A percentile compares a stretch with the other conserved stretches of the same genome.
Conservation (phyloP, 2,888 invertebrate species). For the Rhimphoctona megacephalus region DNA sequence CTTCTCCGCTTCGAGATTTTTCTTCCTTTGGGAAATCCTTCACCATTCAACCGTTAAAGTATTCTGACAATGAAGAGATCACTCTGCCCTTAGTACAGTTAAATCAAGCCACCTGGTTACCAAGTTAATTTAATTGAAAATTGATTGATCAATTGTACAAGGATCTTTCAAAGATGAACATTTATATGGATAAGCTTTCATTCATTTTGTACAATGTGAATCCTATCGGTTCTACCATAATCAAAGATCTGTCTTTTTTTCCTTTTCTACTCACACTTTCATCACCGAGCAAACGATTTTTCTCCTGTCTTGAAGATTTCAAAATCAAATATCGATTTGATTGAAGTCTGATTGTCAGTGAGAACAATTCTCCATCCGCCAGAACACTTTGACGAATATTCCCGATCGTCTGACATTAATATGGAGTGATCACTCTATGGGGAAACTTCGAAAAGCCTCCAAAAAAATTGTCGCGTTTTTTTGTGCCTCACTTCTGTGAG, state of each 20-base stretch:
- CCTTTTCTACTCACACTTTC: neutral
- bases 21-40: neutral
- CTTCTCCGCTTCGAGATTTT: neutral
- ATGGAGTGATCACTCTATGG: constrained; percentile 52
- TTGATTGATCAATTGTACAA: neutral
- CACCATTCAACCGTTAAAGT: neutral
- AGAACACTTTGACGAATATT: constrained; percentile 32
- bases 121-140: constrained; percentile 1
- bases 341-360: neutral
- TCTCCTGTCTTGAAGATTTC: neutral
- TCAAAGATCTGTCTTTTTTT: neutral
- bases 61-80: neutral
- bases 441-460: constrained; percentile 8
- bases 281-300: neutral
- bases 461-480: constrained; percentile 9
- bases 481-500: constrained; percentile 21
- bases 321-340: constrained; percentile 10
- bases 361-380: neutral
- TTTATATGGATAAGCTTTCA: neutral
- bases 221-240: neutral
- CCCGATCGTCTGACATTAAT: constrained; percentile 53
- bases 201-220: neutral
- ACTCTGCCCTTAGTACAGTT: neutral
- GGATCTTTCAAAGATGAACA: neutral
- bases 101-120: neutral